These are phyloP conservation scores for Andrena praecox DNA, from an alignment of 2,888 invertebrate genomes.

Conservation along the genomic window DNA sequence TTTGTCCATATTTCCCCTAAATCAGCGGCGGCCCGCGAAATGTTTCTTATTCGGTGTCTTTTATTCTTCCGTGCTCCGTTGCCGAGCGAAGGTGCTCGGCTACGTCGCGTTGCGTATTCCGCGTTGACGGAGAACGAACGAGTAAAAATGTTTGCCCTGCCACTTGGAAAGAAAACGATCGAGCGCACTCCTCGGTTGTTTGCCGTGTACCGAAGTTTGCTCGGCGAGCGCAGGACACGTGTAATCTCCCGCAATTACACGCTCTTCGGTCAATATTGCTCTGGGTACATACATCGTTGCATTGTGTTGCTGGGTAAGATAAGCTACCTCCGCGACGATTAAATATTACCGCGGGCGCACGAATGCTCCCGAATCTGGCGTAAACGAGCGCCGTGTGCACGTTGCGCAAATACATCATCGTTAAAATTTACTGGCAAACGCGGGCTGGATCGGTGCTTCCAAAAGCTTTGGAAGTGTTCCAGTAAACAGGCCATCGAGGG, in stretches of 20 bases:
- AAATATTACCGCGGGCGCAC: background rate
- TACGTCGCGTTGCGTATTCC: slow-evolving; percentile 5
- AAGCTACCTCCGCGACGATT: background rate
- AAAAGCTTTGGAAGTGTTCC: slow-evolving; percentile 34
- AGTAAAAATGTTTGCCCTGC: slow-evolving; percentile 47
- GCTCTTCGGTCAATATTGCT: slow-evolving; percentile 22
- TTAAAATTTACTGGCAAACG: slow-evolving; percentile 8
- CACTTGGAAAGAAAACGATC: slow-evolving; percentile 51
- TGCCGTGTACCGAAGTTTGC: slow-evolving; percentile 37
- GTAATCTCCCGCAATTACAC: slow-evolving; percentile 45
- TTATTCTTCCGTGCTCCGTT: too few relatives aligned
- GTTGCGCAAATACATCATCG: slow-evolving; percentile 7
- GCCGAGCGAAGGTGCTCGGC: background rate
- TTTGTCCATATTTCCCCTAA: too few relatives aligned
- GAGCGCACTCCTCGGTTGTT: slow-evolving; percentile 38
- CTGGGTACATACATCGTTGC: background rate
- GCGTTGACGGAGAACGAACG: slow-evolving; percentile 35
- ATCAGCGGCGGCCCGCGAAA: background rate
- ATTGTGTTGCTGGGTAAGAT: background rate
- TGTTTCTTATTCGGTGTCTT: too few relatives aligned
- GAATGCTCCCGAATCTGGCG: background rate
- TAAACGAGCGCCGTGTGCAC: background rate
- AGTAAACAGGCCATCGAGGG: slow-evolving; percentile 49
- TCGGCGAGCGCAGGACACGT: slow-evolving; percentile 39
- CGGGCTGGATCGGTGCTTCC: background rate